These are phyloP conservation scores for Spisula solida DNA, from an alignment of 2,888 invertebrate species.

Conservation along the genomic window DNA sequence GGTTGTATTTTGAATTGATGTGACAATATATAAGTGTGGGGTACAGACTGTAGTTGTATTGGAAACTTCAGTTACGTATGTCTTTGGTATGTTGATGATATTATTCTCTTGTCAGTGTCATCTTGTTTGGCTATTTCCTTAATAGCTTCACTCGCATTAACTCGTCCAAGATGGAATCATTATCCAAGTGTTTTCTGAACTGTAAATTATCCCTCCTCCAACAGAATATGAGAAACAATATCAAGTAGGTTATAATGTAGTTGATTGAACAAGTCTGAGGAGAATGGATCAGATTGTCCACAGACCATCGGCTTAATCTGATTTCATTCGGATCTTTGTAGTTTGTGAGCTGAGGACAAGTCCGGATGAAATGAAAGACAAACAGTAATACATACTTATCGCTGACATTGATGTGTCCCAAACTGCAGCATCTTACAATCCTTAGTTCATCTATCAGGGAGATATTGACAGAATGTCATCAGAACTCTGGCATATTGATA, in stretches of 20 bases:
- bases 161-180: background rate
- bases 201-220: background rate
- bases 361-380: background rate
- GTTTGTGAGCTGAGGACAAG: background rate
- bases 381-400: background rate
- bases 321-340: background rate
- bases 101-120: background rate
- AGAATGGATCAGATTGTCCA: slow-evolving; percentile 3
- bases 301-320: background rate
- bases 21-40: no score
- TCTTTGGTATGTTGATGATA: no score
- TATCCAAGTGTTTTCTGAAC: background rate
- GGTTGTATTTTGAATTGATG: no score
- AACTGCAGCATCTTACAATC: background rate
- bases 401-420: background rate
- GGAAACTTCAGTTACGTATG: no score
- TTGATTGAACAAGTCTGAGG: slow-evolving; percentile 17
- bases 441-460: background rate
- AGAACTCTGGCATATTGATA: background rate
- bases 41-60: no score
- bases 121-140: background rate
- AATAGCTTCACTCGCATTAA: background rate
- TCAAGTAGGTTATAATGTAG: slow-evolving; percentile 4
- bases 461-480: background rate
- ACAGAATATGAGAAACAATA: background rate